Base-by-base conservation (phyloP, 2,113 vertebrate species). In the Aplodontia rufa region DNA sequence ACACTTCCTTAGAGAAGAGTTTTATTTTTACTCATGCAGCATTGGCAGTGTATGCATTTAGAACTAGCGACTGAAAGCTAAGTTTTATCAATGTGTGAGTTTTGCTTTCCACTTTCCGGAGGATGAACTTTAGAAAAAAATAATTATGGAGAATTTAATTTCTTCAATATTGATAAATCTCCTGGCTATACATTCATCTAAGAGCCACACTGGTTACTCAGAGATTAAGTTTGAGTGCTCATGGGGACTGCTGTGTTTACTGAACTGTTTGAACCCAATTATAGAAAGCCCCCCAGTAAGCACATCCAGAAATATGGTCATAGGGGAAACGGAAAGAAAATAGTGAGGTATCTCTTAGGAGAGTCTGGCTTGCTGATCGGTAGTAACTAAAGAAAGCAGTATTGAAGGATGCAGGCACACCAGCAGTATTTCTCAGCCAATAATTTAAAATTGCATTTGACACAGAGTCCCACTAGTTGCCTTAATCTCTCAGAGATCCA, bases 401-500 rank as follows among this genome's bases (percentile, higher is more conserved):
- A 90, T 66, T 4, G 28, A 93, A 74, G 32, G 64, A 72, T 66
- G 47, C 40, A 68, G 28, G 20, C 55, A 92, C 32, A 45, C 7
- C 30, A 53, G 53, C 10, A 92, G n/a, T 62, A 74, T 90, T 97
- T 95, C 55, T 89, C 76, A 90, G 81, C 19, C 37, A 86, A 88
- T 87, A 94, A 92, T 90, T 45, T 85, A 81, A 94, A 95, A 85
- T 45, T 92, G 78, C 30, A 86, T 93, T 95, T 68, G 82, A 92
- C 37, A 60, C 20, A 80, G 93, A 95, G 68, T 62, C 30, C 22
- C 58, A 94, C 55, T 53, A 69, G 47, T 82, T 83, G 32, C 88
- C 35, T 81, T 81, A 92, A 69, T 90, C 71, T 85, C 53, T 16
- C 13, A 91, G 40, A 74, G 30, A 51, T 74, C 37, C 47, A 58